A percentile compares a stretch with the other conserved stretches of the same genome.
These are phyloP conservation scores for Drosophila merina DNA, from an alignment of 2,888 invertebrate species.

Conservation along the genomic window DNA sequence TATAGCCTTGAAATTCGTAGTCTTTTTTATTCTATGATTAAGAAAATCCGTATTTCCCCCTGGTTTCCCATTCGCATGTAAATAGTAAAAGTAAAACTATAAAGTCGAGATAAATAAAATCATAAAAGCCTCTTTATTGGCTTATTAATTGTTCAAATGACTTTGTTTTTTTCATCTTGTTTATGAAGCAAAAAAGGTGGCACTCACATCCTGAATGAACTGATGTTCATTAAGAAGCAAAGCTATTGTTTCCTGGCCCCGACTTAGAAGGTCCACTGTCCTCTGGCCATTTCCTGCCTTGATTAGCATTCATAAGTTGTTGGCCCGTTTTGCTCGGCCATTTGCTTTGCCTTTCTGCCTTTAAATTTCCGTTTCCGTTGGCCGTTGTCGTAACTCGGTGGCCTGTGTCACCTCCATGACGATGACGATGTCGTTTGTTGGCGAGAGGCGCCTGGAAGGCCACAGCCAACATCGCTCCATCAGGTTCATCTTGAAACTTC, in stretches of 20 bases:
- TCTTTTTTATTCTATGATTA: too few relatives aligned
- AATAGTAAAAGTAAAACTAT: too few relatives aligned
- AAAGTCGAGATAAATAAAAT: too few relatives aligned
- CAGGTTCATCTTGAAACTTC: not conserved
- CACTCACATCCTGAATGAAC: not conserved
- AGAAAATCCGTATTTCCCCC: too few relatives aligned
- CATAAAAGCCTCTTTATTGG: too few relatives aligned
- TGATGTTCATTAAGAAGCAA: not conserved
- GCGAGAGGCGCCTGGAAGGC: conserved; percentile 14
- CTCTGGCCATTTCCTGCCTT: conserved; percentile 27
- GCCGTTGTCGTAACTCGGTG: not conserved
- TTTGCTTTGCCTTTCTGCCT: conserved; percentile 27
- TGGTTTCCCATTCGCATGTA: too few relatives aligned
- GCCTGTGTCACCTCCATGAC: conserved; percentile 40
- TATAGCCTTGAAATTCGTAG: too few relatives aligned
- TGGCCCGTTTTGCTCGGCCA: conserved; percentile 34
- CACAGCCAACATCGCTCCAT: conserved; percentile 22
- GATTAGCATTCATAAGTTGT: conserved; percentile 38
- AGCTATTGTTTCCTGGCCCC: conserved; percentile 5
- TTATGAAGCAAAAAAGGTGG: not conserved
- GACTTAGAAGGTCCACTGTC: not conserved
- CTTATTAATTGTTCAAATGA: too few relatives aligned
- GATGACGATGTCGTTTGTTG: conserved; percentile 37
- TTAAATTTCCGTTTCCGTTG: conserved; percentile 47
- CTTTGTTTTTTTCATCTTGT: too few relatives aligned